Base-by-base conservation (phyloP, 2,797 vertebrate species). In the Pristis pectinata region DNA sequence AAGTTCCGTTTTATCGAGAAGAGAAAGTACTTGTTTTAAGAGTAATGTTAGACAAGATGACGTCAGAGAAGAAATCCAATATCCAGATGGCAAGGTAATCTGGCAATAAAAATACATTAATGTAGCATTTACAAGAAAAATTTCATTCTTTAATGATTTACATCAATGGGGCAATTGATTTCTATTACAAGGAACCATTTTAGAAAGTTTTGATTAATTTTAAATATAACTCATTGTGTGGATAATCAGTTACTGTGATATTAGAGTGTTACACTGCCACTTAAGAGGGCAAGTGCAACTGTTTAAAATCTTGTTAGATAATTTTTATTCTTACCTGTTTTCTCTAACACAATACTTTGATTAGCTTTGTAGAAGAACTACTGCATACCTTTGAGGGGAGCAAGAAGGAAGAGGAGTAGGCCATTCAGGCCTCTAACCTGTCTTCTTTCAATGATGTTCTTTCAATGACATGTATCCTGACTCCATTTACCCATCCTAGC, bases 11-110 rank as follows among this genome's bases (percentile, higher is more conserved):
- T 41, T 95, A 74, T 94, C 91, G 41, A 83, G 56, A 92, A 95
- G 67, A 44, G 61, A 79, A 59, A 59, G 0, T 0, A 53, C 80
- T 70, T 93, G 93, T 70, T 56, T 19, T 79, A 94, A 95, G 94
- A 61, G 80, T 3, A 91, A 91, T 53, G 94, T n/a, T 3, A 94
- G 44, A 70, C 53, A 95, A 11, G 94, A 95, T 93, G 89, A 95
- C 3, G 64, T 96, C 0, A 92, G 87, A 37, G 96, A 96, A 95
- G 96, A 96, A 95, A 97, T 74, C 67, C 80, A 95, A 0, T 95
- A 95, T 94, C 61, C 17, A 22, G 95, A 96, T 13, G 95, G 96
- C 95, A 96, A 97, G 96, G 97, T 96, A 95, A 96, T 95, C 27
- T 2, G 11, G 5, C 19, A 91, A 67, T 91, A 67, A 91, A 87